Base-by-base conservation (phyloP, 2,797 vertebrate species). In the Micrastur ruficollis region DNA sequence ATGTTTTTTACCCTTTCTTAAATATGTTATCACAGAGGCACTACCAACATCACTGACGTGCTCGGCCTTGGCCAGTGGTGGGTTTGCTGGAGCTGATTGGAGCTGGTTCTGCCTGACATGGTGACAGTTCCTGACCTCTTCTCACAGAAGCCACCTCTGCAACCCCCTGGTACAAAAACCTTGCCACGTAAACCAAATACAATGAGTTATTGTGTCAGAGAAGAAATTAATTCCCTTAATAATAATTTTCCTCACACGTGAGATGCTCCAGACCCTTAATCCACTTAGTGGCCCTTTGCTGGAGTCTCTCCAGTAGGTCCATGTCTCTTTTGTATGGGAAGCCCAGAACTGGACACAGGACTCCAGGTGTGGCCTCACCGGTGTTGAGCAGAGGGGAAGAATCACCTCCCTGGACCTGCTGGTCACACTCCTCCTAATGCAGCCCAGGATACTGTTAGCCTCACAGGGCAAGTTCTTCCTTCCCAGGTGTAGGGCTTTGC, bases 71-170 rank as follows among this genome's bases (percentile, higher is more conserved):
- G 47, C 32, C 16, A 44, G 3, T 14, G 14, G 12, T 38, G 8
- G 12, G 13, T 38, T 27, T 1, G 0, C 12, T 65, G 46, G 10
- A 59, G 8, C 6, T 1, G 0, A 8, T 3, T 59, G 12, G 27
- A 66, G 10, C 40, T 55, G 23, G 12, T 1, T 47, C 10, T 26
- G 10, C 61, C 34, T 25, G 42, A 86, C 22, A 6, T 29, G 46
- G 42, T 0, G 8, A 14, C 31, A 75, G 12, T 14, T 71, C 32
- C 44, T n/a, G 23, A 31, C 25, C 19, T 61, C 10, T 61, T 50
- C 17, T 75, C 29, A 32, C 13, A 19, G 25, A 78, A 68, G 22
- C 14, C 31, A 42, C 13, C 9, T 68, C 11, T 81, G 34, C 34
- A 74, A 32, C 2, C 7, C 23, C 4, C 14, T 63, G 13, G 13